Evolutionary conservation across 2,797 vertebrate genomes (phyloP).

Genomic region (Hapalemur alaotrensis): DNA sequence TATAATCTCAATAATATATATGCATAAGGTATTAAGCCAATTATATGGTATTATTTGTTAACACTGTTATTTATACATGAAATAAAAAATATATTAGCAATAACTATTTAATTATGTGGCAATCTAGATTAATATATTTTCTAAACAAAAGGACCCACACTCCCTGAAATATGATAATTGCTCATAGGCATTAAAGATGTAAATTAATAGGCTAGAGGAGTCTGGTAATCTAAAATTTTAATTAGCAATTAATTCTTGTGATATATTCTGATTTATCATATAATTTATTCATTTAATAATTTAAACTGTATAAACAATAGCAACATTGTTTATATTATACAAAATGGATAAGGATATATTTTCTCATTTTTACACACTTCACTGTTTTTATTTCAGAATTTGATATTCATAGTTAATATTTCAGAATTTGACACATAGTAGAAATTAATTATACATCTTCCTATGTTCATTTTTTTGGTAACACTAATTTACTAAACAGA

Average conservation of each 20-base stretch:
- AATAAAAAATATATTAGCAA: constrained; percentile 9
- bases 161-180: constrained; percentile 12
- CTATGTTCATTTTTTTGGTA: background rate
- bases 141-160: constrained; percentile 6
- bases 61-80: background rate
- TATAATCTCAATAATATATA: background rate
- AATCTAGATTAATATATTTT: constrained; percentile 41
- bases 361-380: background rate
- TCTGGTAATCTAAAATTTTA: constrained; percentile 34
- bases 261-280: background rate
- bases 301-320: background rate
- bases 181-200: background rate
- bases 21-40: background rate
- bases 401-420: background rate
- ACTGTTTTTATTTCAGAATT: constrained; percentile 37
- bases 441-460: background rate
- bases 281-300: constrained; percentile 51
- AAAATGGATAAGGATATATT: background rate
- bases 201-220: constrained; percentile 27
- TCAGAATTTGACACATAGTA: constrained; percentile 22
- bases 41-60: constrained; percentile 15
- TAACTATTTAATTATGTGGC: background rate
- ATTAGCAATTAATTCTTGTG: constrained; percentile 29
- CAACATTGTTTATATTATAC: background rate
- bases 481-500: background rate